Percentiles rank a stretch among this genome's conserved stretches.
Conservation (phyloP, 2,797 vertebrate genomes). For the Buceros bicornis region DNA sequence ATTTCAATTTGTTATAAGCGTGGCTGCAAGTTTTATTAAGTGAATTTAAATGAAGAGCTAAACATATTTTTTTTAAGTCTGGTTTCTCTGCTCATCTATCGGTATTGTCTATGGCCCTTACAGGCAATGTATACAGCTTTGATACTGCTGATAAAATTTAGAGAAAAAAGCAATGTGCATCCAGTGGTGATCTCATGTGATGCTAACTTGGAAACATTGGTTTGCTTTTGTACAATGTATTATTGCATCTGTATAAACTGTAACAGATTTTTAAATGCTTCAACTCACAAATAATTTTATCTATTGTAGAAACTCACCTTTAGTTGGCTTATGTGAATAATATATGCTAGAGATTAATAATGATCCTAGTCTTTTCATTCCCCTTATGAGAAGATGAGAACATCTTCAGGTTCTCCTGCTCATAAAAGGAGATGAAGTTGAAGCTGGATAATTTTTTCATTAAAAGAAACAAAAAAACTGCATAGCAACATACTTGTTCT, state of each 20-base stretch:
- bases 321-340: neutral
- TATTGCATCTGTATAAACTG: neutral
- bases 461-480: conserved; percentile 21
- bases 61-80: neutral
- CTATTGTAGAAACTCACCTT: neutral
- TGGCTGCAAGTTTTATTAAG: neutral
- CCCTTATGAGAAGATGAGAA: conserved; percentile 28
- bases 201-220: neutral
- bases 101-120: neutral
- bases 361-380: neutral
- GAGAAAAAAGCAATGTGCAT: neutral
- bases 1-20: neutral
- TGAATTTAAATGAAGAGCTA: neutral
- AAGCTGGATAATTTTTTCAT: neutral
- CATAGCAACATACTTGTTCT: neutral
- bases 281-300: neutral
- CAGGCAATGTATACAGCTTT: neutral
- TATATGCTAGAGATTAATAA: neutral
- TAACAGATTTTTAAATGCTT: neutral
- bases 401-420: conserved; percentile 14
- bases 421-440: neutral
- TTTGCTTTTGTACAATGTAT: neutral
- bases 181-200: neutral
- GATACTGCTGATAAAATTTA: neutral
- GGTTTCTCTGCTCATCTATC: neutral